phyloP scores from a whole-genome alignment of 1,140 invertebrate genomes.

The Drosophila mojavensis region DNA sequence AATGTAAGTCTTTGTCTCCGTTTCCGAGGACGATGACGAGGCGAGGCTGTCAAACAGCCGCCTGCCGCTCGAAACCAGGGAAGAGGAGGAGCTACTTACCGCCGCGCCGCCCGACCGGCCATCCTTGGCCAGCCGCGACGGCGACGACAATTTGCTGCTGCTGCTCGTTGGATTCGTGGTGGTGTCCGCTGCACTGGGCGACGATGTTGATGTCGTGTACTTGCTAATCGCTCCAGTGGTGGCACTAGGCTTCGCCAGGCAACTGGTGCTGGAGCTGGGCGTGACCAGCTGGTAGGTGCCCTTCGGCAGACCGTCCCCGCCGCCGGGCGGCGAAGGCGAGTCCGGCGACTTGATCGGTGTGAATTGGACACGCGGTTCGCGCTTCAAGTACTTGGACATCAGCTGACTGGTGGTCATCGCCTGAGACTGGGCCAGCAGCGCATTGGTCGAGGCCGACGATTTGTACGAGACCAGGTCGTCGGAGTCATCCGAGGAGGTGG shows the following conservation, averaged over 20 bases:
- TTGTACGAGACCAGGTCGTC: slow-evolving; percentile 80
- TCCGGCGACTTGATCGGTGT: slow-evolving; percentile 83
- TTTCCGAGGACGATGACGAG: slow-evolving; percentile 73
- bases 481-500: slow-evolving; percentile 79
- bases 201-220: slow-evolving; percentile 47
- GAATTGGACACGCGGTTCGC: slow-evolving; percentile 78
- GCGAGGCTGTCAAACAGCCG: slow-evolving; percentile 78
- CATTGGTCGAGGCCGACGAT: slow-evolving; percentile 80
- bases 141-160: slow-evolving; percentile 61
- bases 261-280: slow-evolving; percentile 40
- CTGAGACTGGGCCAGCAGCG: slow-evolving; percentile 77
- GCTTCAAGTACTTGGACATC: slow-evolving; percentile 81
- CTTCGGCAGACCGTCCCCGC: slow-evolving; percentile 71
- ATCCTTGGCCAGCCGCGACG: slow-evolving; percentile 60
- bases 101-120: slow-evolving; percentile 36
- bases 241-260: slow-evolving; percentile 45
- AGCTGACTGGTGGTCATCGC: slow-evolving; percentile 82
- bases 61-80: slow-evolving; percentile 73
- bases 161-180: slow-evolving; percentile 46
- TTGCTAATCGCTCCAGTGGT: slow-evolving; percentile 74
- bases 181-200: slow-evolving; percentile 44
- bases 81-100: slow-evolving; percentile 60
- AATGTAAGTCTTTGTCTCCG: slow-evolving; percentile 75
- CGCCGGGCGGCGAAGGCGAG: slow-evolving; percentile 77
- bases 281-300: slow-evolving; percentile 76